A percentile compares a stretch with the other conserved stretches of the same genome.
Conservation (phyloP, 2,888 invertebrate genomes). For the Fabriciana adippe region DNA sequence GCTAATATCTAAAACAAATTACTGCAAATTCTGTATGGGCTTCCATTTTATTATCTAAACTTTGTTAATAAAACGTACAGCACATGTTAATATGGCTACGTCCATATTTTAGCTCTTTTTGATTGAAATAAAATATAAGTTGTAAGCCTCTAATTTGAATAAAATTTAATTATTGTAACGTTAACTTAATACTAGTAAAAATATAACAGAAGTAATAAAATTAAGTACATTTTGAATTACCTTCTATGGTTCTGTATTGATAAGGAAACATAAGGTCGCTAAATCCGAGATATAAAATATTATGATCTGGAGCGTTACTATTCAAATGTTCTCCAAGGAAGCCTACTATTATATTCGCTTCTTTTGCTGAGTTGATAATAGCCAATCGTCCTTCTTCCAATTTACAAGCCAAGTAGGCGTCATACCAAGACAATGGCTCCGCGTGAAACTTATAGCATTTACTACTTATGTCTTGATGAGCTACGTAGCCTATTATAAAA, state of each 20-base stretch:
- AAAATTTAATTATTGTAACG: too few relatives aligned
- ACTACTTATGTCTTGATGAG: slow-evolving; percentile 43
- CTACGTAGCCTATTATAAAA: slow-evolving; percentile 47
- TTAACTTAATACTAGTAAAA: too few relatives aligned
- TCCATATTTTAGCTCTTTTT: too few relatives aligned
- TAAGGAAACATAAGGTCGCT: slow-evolving; percentile 59
- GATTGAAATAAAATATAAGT: too few relatives aligned
- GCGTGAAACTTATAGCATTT: slow-evolving; percentile 60
- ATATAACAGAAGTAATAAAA: not conserved
- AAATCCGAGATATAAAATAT: slow-evolving; percentile 57
- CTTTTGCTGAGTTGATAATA: slow-evolving; percentile 55
- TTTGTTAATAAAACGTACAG: too few relatives aligned
- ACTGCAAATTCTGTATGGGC: too few relatives aligned
- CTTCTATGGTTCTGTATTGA: slow-evolving; percentile 57
- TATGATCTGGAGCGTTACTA: slow-evolving; percentile 53
- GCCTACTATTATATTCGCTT: slow-evolving; percentile 52
- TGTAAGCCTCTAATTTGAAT: too few relatives aligned
- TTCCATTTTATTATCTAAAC: too few relatives aligned
- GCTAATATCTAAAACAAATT: too few relatives aligned
- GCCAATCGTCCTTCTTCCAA: slow-evolving; percentile 54
- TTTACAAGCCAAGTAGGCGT: slow-evolving; percentile 54
- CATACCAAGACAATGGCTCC: slow-evolving; percentile 58
- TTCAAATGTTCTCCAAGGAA: slow-evolving; percentile 52
- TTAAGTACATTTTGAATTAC: slow-evolving; percentile 39
- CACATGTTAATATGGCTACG: too few relatives aligned